These are phyloP conservation scores for Heteropelma amictum DNA, from an alignment of 2,888 invertebrate genomes.

Conservation along the genomic window DNA sequence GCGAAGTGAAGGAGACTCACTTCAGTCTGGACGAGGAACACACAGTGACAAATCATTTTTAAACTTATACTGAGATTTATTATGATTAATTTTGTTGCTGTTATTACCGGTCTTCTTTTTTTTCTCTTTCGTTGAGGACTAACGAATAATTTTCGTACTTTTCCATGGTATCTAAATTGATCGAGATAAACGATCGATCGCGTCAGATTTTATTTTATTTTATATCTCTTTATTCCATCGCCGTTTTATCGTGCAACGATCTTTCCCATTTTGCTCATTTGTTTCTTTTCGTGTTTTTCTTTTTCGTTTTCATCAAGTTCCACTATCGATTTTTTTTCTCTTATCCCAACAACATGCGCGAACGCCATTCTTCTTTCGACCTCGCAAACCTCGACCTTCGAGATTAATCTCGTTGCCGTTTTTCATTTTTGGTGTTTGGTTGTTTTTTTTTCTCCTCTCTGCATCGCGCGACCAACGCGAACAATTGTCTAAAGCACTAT, in stretches of 20 bases:
- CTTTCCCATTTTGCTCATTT: background rate
- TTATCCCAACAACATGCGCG: too few relatives aligned
- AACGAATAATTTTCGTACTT: constrained; percentile 11
- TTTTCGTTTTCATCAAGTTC: background rate
- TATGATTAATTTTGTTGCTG: constrained; percentile 34
- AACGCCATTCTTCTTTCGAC: background rate
- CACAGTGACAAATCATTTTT: constrained; percentile 16
- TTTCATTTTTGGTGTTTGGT: background rate
- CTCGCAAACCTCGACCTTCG: too few relatives aligned
- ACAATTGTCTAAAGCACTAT: constrained; percentile 13
- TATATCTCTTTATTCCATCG: background rate
- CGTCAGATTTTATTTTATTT: background rate
- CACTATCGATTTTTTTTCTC: background rate
- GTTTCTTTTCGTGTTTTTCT: background rate
- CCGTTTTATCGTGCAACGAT: constrained; percentile 15
- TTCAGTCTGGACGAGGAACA: constrained; percentile 17
- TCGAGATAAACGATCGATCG: constrained; percentile 20
- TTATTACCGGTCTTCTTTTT: constrained; percentile 13
- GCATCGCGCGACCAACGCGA: background rate
- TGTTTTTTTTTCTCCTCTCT: background rate
- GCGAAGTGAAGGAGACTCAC: too few relatives aligned
- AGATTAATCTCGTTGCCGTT: background rate
- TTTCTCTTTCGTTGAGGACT: constrained; percentile 12
- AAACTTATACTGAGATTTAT: constrained; percentile 35
- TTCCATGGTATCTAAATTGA: constrained; percentile 26